Evolutionary conservation across 2,113 vertebrate genomes (phyloP).

Genomic region (Willisornis vidua): DNA sequence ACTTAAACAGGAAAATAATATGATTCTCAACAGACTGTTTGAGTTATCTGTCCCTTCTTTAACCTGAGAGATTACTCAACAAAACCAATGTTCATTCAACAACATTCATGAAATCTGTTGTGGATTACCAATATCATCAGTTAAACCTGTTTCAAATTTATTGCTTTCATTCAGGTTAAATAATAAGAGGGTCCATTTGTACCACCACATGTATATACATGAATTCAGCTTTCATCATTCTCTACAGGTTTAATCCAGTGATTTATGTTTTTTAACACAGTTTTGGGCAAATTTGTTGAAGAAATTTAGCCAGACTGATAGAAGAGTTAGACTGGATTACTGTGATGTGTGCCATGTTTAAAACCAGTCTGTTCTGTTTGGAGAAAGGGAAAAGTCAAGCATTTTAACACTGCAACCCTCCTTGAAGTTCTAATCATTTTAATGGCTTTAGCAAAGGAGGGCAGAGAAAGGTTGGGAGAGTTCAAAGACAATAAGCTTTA

Average conservation of each 20-base stretch:
- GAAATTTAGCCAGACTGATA: slow-evolving; percentile 73
- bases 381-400: slow-evolving; percentile 53
- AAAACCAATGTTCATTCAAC: slow-evolving; percentile 80
- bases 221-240: slow-evolving; percentile 82
- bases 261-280: slow-evolving; percentile 80
- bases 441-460: slow-evolving; percentile 71
- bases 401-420: slow-evolving; percentile 46
- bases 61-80: slow-evolving; percentile 81
- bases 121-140: slow-evolving; percentile 82
- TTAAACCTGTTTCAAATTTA: slow-evolving; percentile 86
- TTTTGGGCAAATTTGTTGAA: slow-evolving; percentile 75
- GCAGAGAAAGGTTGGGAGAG: slow-evolving; percentile 49
- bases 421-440: slow-evolving; percentile 71
- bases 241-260: slow-evolving; percentile 79
- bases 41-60: slow-evolving; percentile 73
- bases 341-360: slow-evolving; percentile 60
- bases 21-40: slow-evolving; percentile 74
- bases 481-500: slow-evolving; percentile 69
- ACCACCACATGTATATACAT: slow-evolving; percentile 81
- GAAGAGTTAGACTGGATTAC: slow-evolving; percentile 71
- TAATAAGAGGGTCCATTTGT: slow-evolving; percentile 83
- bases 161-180: slow-evolving; percentile 83
- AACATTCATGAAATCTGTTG: slow-evolving; percentile 82
- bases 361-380: slow-evolving; percentile 54
- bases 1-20: slow-evolving; percentile 56